Conservation (phyloP, 2,888 invertebrate genomes). For the Aricia artaxerxes region DNA sequence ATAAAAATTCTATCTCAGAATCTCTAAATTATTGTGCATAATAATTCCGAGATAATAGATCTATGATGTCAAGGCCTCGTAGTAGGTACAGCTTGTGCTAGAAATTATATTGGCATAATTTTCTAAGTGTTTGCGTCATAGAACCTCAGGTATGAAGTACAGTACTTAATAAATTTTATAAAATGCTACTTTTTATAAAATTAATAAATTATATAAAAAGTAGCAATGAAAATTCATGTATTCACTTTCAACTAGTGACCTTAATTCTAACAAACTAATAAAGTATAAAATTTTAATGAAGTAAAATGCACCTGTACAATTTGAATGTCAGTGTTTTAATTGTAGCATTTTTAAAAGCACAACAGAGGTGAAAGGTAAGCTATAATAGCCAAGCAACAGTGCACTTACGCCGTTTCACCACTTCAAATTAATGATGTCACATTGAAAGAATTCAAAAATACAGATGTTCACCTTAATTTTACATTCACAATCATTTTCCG, state of each 20-base stretch:
- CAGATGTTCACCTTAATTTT: constrained; percentile 23
- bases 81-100: not conserved
- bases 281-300: constrained; percentile 13
- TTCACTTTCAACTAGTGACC: not conserved
- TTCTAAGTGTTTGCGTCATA: not conserved
- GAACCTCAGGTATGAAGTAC: not conserved
- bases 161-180: not conserved
- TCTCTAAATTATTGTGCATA: too few relatives aligned
- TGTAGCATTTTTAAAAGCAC: constrained; percentile 11
- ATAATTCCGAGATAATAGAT: too few relatives aligned
- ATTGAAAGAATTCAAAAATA: constrained; percentile 25
- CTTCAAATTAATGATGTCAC: constrained; percentile 31
- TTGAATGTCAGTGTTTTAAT: constrained; percentile 21
- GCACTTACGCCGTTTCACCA: constrained; percentile 21
- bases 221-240: constrained; percentile 14
- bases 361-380: not conserved
- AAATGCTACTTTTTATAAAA: not conserved
- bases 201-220: not conserved
- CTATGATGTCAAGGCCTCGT: not conserved
- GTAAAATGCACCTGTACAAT: not conserved
- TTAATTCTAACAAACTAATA: constrained; percentile 12
- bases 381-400: constrained; percentile 17
- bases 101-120: not conserved
- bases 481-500: constrained; percentile 2
- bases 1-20: too few relatives aligned